Base-by-base conservation (phyloP, 2,888 invertebrate genomes). In the Aleiodes leptofemur region DNA sequence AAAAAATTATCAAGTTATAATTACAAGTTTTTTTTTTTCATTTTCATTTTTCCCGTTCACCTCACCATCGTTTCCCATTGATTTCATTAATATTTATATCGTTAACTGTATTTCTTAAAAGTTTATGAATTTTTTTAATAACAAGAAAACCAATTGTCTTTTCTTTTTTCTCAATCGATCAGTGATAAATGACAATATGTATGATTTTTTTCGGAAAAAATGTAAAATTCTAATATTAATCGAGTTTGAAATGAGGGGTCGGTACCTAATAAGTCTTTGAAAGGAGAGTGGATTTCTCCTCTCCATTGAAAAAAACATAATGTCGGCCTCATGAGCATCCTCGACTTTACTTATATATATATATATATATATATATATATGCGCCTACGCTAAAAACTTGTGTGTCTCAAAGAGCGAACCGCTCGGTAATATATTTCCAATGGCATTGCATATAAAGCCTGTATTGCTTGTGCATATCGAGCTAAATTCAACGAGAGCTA, bases 251-350 rank as follows among this genome's bases (percentile, higher is more conserved):
- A 83, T 80, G 83, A 82, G 79, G 76, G 78, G 84, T 78, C 84
- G 86, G 85, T 83, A 83, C 84, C 86, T 86, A 85, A 86, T 86
- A 86, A 86, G 86, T 86, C 86, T 83, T 78, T 83, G 69, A 50
- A 73, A 79, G 80, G 82, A 48, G 64, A 64, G 68, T 51, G 68
- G 51, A 68, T 68, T 68, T 68, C 68, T 51, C 68, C 53, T 51
- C 68, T 80, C 76, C 80, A 80, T 80, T 79, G 78, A 81, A 84
- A 23, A 23, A 79, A 64, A 64, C 64, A 43, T 48, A 64, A 68
- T 50, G 31, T 68, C 51, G 68, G 51, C 51, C 74, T 79, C 48
- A 77, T 79, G 77, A 74, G 72, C 59, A 76, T 76, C 57, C 72
- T 56, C 66, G 69, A 53, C 53, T 69, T 66, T 72, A 23, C 53